phyloP scores from a whole-genome alignment of 1,140 invertebrate genomes.

The Caenorhabditis inopinata region DNA sequence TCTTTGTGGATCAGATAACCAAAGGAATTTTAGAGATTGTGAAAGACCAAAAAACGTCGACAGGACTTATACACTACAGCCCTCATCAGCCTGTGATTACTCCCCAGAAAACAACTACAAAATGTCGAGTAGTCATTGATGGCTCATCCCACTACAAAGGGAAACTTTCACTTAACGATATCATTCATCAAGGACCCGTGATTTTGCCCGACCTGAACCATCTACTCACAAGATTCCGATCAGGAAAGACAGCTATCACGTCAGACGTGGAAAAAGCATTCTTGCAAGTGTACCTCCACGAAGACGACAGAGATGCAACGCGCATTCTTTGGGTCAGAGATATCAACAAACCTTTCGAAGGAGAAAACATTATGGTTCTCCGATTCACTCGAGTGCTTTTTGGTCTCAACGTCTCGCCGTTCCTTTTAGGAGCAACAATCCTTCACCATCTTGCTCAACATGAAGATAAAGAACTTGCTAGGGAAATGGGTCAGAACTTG shows the following conservation, averaged over 20 bases:
- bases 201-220: no score
- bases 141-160: conserved; percentile 58
- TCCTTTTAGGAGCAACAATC: conserved; percentile 44
- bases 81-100: conserved; percentile 68
- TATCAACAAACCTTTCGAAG: background rate
- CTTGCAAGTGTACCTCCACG: conserved; percentile 52
- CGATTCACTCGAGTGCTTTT: conserved; percentile 46
- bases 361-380: conserved; percentile 36
- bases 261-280: conserved; percentile 49
- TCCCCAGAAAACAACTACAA: conserved; percentile 43
- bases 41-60: background rate
- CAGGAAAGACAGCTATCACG: conserved; percentile 29
- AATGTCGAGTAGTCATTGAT: no score
- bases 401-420: conserved; percentile 35
- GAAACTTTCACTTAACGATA: conserved; percentile 63
- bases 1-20: conserved; percentile 28
- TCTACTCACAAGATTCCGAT: conserved; percentile 40
- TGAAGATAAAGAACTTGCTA: background rate
- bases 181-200: conserved; percentile 48
- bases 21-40: conserved; percentile 38
- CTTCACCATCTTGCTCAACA: conserved; percentile 34
- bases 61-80: conserved; percentile 57
- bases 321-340: conserved; percentile 50
- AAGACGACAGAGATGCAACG: conserved; percentile 45
- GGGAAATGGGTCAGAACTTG: background rate